These are phyloP conservation scores for Platichthys stellatus DNA, from an alignment of 2,113 vertebrate species.

Conservation along the genomic window DNA sequence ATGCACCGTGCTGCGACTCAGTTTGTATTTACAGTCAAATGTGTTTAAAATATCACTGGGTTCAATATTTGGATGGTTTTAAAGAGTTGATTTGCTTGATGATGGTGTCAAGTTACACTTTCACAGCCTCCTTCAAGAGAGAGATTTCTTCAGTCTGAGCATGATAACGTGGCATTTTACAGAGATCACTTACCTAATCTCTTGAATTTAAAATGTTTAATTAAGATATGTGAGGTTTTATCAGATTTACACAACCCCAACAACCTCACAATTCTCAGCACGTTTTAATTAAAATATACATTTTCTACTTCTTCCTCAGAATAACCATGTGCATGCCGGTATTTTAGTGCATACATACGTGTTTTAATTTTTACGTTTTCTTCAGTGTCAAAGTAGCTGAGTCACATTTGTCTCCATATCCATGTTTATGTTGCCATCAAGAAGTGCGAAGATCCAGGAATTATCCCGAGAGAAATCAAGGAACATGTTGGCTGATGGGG, in stretches of 20 bases:
- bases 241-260: background rate
- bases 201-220: too few relatives aligned
- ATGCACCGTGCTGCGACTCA: conserved; percentile 1
- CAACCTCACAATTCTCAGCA: too few relatives aligned
- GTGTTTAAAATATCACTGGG: background rate
- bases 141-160: too few relatives aligned
- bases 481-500: background rate
- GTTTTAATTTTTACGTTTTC: background rate
- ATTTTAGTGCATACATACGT: too few relatives aligned
- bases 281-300: too few relatives aligned
- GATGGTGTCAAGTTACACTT: too few relatives aligned
- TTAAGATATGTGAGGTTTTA: background rate
- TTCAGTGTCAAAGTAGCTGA: background rate
- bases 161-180: too few relatives aligned
- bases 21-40: conserved; percentile 7
- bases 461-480: background rate
- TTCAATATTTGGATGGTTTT: conserved; percentile 5
- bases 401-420: background rate
- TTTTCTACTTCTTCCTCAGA: background rate
- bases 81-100: too few relatives aligned
- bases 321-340: too few relatives aligned
- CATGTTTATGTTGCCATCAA: background rate
- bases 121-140: too few relatives aligned
- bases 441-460: background rate
- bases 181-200: too few relatives aligned